Percentiles rank a stretch among this genome's conserved stretches.
These are phyloP conservation scores for Sebastolobus altivelis DNA, from an alignment of 2,797 vertebrate genomes.

Conservation along the genomic window DNA sequence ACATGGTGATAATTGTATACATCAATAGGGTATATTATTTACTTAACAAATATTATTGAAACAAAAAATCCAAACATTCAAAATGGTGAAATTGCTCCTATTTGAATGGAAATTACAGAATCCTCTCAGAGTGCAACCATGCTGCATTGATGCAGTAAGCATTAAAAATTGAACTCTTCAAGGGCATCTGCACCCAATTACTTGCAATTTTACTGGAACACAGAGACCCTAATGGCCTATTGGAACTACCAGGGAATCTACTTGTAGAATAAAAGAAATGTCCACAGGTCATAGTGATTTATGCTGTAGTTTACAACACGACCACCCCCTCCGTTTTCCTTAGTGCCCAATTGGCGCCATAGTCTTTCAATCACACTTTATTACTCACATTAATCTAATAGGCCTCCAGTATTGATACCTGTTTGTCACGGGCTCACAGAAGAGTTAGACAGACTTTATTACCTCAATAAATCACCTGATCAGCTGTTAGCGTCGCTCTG, in stretches of 20 bases:
- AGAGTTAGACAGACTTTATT: constrained; percentile 32
- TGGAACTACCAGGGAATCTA: constrained; percentile 26
- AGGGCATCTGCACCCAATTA: constrained; percentile 26
- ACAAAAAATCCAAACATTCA: background rate
- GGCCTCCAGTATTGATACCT: constrained; percentile 19
- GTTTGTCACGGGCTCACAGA: constrained; percentile 11
- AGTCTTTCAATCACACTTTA: constrained; percentile 45
- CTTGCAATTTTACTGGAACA: constrained; percentile 30
- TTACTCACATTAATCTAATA: constrained; percentile 48
- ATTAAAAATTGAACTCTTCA: constrained; percentile 15
- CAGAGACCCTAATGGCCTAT: constrained; percentile 19
- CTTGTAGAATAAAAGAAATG: constrained; percentile 16
- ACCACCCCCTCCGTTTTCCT: constrained; percentile 25
- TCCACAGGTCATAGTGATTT: constrained; percentile 20
- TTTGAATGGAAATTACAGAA: background rate
- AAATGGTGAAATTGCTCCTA: background rate
- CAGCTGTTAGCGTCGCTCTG: constrained; percentile 2
- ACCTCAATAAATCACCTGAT: constrained; percentile 27
- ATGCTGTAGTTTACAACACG: constrained; percentile 24
- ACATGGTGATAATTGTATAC: background rate
- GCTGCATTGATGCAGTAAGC: constrained; percentile 3
- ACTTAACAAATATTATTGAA: background rate
- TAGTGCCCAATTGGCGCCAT: constrained; percentile 36
- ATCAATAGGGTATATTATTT: background rate
- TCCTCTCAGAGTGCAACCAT: background rate